Evolutionary conservation across 2,797 vertebrate genomes (phyloP).

Genomic region (Eulemur rubriventer): DNA sequence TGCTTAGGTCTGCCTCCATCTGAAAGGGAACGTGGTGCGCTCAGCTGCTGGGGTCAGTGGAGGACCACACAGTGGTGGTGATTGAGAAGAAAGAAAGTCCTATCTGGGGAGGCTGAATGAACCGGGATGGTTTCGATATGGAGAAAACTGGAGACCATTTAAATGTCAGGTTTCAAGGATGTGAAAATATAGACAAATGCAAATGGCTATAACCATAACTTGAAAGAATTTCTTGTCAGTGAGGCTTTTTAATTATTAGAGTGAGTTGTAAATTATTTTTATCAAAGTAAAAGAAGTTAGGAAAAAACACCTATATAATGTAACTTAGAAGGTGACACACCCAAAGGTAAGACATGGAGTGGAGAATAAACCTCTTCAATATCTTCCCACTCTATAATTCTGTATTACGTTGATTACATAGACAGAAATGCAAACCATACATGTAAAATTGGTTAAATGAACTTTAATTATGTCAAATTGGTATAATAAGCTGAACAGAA

Average conservation of each 20-base stretch:
- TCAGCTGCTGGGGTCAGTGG: neutral
- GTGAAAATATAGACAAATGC: neutral
- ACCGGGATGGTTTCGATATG: neutral
- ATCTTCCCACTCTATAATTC: neutral
- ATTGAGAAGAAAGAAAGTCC: neutral
- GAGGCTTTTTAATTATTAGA: neutral
- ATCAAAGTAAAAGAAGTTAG: neutral
- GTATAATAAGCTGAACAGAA: slow-evolving; percentile 13
- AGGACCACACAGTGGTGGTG: neutral
- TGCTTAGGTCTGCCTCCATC: neutral
- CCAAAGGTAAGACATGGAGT: neutral
- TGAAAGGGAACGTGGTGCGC: neutral
- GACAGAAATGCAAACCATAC: neutral
- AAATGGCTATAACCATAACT: neutral
- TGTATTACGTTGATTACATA: neutral
- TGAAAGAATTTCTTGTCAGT: neutral
- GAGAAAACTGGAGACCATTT: neutral
- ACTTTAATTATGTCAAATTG: neutral
- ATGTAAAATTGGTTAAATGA: neutral
- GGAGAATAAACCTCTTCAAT: neutral
- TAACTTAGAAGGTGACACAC: neutral
- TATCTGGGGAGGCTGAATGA: neutral
- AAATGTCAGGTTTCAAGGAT: neutral
- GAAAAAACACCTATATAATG: neutral
- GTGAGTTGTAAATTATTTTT: slow-evolving; percentile 28